A percentile compares a stretch with the other conserved stretches of the same genome.
These are phyloP conservation scores for Lathronympha strigana DNA, from an alignment of 2,888 invertebrate genomes.

Conservation along the genomic window DNA sequence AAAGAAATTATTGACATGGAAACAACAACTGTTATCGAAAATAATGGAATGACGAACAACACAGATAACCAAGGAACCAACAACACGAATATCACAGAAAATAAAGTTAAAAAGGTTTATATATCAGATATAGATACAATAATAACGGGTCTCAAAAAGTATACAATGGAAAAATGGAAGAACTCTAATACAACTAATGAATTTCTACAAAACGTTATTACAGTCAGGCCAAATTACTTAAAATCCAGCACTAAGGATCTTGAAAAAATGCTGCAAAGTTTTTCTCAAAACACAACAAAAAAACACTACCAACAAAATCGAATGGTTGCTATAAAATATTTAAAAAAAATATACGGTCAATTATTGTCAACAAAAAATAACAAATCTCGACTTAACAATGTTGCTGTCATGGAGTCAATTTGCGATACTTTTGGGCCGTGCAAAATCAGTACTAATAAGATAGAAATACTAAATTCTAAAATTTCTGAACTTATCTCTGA, in stretches of 20 bases:
- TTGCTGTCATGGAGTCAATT: constrained; percentile 56
- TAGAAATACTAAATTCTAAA: constrained; percentile 54
- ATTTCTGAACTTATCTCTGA: constrained; percentile 59
- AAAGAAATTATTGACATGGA: background rate
- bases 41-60: background rate
- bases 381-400: constrained; percentile 48
- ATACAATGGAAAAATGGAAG: background rate
- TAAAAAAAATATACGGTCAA: constrained; percentile 62
- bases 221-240: background rate
- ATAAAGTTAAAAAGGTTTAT: background rate
- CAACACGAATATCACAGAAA: background rate
- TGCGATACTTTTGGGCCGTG: constrained; percentile 63
- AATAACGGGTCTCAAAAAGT: background rate
- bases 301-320: constrained; percentile 48
- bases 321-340: constrained; percentile 55
- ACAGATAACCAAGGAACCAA: no score
- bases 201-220: background rate
- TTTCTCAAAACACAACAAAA: constrained; percentile 45
- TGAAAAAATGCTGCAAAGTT: constrained; percentile 45
- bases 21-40: background rate
- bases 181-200: background rate
- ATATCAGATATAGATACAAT: background rate
- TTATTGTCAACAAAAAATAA: constrained; percentile 52
- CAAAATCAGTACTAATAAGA: constrained; percentile 51
- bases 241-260: constrained; percentile 47